These are phyloP conservation scores for Ichneumoninae sp. DNA, from an alignment of 2,888 invertebrate genomes.

Conservation along the genomic window DNA sequence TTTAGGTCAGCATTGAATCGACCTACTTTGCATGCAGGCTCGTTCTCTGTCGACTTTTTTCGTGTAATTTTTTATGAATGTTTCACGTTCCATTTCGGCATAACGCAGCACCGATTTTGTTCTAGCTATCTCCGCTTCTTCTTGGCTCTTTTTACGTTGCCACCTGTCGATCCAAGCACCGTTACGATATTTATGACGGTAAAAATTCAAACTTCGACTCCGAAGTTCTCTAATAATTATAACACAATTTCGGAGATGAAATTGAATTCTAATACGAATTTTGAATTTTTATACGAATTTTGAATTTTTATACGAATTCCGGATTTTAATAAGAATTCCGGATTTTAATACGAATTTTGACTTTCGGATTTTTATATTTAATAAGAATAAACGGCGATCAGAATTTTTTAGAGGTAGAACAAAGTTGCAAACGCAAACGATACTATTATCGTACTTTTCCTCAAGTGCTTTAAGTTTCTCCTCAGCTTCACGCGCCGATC, in stretches of 20 bases:
- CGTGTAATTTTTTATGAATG: conserved; percentile 75
- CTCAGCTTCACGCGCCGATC: conserved; percentile 62
- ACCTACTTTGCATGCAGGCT: conserved; percentile 73
- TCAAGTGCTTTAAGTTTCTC: conserved; percentile 68
- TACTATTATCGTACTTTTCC: conserved; percentile 70
- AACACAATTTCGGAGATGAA: conserved; percentile 30
- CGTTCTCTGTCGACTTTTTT: conserved; percentile 73
- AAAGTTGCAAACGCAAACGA: background rate
- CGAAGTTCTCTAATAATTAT: conserved; percentile 69
- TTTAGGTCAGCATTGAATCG: background rate
- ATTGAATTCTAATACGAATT: background rate
- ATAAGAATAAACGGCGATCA: background rate
- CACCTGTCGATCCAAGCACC: conserved; percentile 72
- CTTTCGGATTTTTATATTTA: background rate
- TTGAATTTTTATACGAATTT: background rate
- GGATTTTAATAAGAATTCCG: background rate
- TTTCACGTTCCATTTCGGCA: conserved; percentile 68
- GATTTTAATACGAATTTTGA: background rate
- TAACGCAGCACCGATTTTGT: conserved; percentile 70
- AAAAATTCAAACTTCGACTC: conserved; percentile 31
- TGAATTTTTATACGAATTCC: background rate
- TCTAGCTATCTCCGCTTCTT: conserved; percentile 72
- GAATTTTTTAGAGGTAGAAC: background rate
- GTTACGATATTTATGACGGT: background rate
- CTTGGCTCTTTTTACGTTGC: conserved; percentile 72